Percentiles rank a stretch among this genome's conserved stretches.
Conservation (phyloP, 1,140 invertebrate genomes). For the Theocolax elegans region DNA sequence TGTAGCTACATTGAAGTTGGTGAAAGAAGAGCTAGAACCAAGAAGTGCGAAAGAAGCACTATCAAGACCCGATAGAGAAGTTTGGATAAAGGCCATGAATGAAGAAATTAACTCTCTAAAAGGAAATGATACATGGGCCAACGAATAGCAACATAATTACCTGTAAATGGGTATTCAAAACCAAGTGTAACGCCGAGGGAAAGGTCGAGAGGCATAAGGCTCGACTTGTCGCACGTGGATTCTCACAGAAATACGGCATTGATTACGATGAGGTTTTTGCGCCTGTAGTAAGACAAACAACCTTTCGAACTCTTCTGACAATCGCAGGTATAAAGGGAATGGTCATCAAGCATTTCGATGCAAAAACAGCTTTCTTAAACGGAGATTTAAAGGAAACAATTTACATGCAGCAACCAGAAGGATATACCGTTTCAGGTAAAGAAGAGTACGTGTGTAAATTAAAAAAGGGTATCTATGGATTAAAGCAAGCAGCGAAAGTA, state of each 20-base stretch:
- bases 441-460: constrained; percentile 45
- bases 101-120: background rate
- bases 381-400: too few species aligned
- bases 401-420: constrained; percentile 54
- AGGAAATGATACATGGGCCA: constrained; percentile 11
- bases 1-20: too few species aligned
- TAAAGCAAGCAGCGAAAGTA: too few species aligned
- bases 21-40: too few species aligned
- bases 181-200: background rate
- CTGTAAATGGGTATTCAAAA: background rate
- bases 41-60: too few species aligned
- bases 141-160: constrained; percentile 16
- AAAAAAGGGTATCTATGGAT: background rate
- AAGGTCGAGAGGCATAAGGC: constrained; percentile 19
- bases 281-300: constrained; percentile 39
- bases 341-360: constrained; percentile 53
- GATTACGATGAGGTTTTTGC: constrained; percentile 53
- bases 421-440: constrained; percentile 29
- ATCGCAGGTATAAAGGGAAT: constrained; percentile 59
- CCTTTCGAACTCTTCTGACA: constrained; percentile 51
- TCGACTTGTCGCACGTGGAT: constrained; percentile 39
- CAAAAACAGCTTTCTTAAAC: constrained; percentile 55
- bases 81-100: constrained; percentile 19
- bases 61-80: background rate
- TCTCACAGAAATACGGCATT: background rate